These are phyloP conservation scores for Hartigia nigra DNA, from an alignment of 2,888 invertebrate genomes.

Conservation along the genomic window DNA sequence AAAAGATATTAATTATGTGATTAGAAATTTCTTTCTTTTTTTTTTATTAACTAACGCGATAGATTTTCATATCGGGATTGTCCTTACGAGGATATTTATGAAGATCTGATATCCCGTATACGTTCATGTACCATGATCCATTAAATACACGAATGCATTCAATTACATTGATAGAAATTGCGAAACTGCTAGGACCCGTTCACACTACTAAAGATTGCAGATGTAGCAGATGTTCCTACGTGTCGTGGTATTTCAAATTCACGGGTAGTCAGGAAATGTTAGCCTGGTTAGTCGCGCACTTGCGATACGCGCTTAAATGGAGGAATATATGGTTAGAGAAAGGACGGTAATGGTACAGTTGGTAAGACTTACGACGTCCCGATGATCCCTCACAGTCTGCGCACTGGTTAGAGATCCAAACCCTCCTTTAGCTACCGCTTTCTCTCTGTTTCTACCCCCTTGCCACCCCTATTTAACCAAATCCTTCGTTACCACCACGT, in stretches of 20 bases:
- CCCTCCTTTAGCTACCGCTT: neutral
- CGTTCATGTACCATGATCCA: neutral
- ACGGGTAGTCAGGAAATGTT: neutral
- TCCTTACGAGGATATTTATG: neutral
- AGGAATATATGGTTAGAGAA: neutral
- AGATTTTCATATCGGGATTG: neutral
- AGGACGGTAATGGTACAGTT: constrained; percentile 7
- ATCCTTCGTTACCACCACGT: neutral
- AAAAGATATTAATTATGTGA: too few relatives aligned
- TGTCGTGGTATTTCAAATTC: neutral
- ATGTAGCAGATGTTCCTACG: neutral
- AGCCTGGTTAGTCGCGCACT: neutral
- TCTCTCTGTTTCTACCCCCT: neutral
- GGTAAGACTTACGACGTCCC: constrained; percentile 3
- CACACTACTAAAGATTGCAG: neutral
- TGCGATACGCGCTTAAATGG: neutral
- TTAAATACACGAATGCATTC: neutral
- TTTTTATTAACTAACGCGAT: neutral
- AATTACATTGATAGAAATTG: neutral
- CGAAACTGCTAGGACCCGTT: neutral
- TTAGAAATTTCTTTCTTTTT: too few relatives aligned
- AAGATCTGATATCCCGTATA: neutral
- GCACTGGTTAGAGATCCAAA: neutral
- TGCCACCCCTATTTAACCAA: neutral
- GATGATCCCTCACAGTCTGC: constrained; percentile 20